phyloP scores from a whole-genome alignment of 2,797 vertebrate genomes.

The Australoheros facetus region DNA sequence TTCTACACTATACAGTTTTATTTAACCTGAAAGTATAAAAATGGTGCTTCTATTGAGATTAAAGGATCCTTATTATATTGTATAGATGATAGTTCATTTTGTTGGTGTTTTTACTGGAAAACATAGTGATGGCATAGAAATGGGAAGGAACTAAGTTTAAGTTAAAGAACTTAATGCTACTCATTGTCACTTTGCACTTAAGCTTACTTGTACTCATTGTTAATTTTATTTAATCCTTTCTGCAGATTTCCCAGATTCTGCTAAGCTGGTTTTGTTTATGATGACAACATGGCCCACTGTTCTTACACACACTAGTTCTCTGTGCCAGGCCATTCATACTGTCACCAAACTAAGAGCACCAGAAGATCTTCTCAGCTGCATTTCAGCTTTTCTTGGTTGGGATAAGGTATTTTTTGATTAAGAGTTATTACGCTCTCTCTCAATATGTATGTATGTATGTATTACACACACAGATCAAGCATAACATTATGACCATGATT shows the following conservation, averaged over 20 bases:
- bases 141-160: not conserved
- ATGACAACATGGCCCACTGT: slow-evolving; percentile 88
- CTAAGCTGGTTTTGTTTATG: slow-evolving; percentile 90
- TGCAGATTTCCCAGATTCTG: slow-evolving; percentile 88
- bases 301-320: slow-evolving; percentile 79
- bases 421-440: not conserved
- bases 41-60: not conserved
- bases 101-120: not conserved
- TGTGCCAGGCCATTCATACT: slow-evolving; percentile 90
- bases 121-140: not conserved
- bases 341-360: slow-evolving; percentile 83
- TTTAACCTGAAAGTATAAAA: not conserved
- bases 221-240: slow-evolving; percentile 3
- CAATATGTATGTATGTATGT: too few relatives aligned
- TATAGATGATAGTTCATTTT: not conserved
- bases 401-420: slow-evolving; percentile 82
- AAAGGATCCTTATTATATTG: not conserved
- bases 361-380: slow-evolving; percentile 78
- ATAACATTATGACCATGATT: too few relatives aligned
- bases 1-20: not conserved
- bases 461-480: too few relatives aligned
- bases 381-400: slow-evolving; percentile 87
- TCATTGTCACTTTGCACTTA: not conserved
- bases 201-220: not conserved
- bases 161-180: not conserved